A percentile compares a stretch with the other conserved stretches of the same genome.
phyloP scores from a whole-genome alignment of 1,140 invertebrate species.

The Sipha flava region DNA sequence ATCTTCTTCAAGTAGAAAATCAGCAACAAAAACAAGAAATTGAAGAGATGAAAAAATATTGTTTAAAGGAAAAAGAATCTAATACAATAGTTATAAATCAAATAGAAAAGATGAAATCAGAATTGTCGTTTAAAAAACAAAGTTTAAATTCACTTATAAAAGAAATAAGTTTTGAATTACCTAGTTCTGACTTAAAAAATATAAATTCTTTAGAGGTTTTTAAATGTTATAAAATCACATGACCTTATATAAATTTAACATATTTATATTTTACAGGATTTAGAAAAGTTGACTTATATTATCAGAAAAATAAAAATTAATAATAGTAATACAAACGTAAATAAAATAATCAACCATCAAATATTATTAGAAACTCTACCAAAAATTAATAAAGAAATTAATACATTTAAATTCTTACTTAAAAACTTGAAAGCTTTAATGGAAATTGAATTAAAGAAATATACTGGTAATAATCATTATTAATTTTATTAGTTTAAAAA shows the following conservation, averaged over 20 bases:
- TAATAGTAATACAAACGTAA: not conserved
- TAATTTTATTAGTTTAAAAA: not conserved
- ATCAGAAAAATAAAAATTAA: not conserved
- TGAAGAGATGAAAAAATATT: not conserved
- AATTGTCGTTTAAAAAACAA: not conserved
- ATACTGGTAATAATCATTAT: not conserved
- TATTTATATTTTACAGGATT: not conserved
- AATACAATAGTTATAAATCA: not conserved
- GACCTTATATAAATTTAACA: not conserved
- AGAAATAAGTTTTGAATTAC: not conserved
- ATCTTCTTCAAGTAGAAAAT: not conserved
- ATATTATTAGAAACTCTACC: not conserved
- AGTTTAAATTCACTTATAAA: not conserved
- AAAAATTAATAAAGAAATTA: not conserved
- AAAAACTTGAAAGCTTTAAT: not conserved
- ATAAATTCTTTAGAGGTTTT: not conserved
- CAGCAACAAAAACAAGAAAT: not conserved
- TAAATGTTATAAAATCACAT: not conserved
- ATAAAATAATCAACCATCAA: not conserved
- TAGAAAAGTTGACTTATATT: slow-evolving; percentile 9
- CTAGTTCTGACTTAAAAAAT: not conserved
- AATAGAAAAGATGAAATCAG: not conserved
- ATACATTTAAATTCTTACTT: not conserved
- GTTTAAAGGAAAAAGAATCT: not conserved
- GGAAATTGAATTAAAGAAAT: not conserved